phyloP scores from a whole-genome alignment of 2,888 invertebrate genomes.

The Zaprionus bogoriensis region DNA sequence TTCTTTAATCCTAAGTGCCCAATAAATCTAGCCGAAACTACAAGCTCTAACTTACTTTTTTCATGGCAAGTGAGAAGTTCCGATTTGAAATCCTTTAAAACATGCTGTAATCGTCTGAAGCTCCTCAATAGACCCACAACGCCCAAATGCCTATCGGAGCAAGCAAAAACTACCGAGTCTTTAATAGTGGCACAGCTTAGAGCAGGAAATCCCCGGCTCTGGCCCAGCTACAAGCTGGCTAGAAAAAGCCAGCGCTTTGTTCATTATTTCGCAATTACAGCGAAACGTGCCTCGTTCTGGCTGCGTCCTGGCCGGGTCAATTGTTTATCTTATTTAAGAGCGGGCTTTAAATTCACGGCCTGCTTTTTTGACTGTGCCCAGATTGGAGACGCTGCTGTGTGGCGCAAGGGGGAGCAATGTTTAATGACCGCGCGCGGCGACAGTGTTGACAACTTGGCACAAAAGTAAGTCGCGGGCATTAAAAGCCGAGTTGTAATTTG shows the following conservation, averaged over 20 bases:
- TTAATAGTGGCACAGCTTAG: not conserved
- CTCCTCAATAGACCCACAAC: too few relatives aligned
- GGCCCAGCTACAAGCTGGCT: not conserved
- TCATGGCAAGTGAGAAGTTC: too few relatives aligned
- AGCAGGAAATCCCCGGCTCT: not conserved
- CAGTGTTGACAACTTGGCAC: slow-evolving; percentile 68
- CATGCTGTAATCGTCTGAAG: too few relatives aligned
- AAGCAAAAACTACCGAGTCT: not conserved
- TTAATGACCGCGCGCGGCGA: slow-evolving; percentile 69
- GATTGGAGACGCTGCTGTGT: not conserved
- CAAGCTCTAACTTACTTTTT: too few relatives aligned
- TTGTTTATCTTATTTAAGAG: slow-evolving; percentile 67
- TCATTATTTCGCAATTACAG: slow-evolving; percentile 30
- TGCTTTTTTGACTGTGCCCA: slow-evolving; percentile 16
- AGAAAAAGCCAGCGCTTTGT: slow-evolving; percentile 8
- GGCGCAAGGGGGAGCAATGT: slow-evolving; percentile 33
- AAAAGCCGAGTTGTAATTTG: slow-evolving; percentile 72
- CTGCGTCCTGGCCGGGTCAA: slow-evolving; percentile 56
- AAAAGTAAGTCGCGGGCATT: slow-evolving; percentile 63
- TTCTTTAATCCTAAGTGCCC: too few relatives aligned
- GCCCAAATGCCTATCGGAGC: too few relatives aligned
- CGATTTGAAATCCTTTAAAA: too few relatives aligned
- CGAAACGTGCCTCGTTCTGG: slow-evolving; percentile 1
- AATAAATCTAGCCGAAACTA: too few relatives aligned
- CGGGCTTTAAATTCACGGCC: slow-evolving; percentile 50